These are phyloP conservation scores for Sycophila texana DNA, from an alignment of 2,888 invertebrate species.

Conservation along the genomic window DNA sequence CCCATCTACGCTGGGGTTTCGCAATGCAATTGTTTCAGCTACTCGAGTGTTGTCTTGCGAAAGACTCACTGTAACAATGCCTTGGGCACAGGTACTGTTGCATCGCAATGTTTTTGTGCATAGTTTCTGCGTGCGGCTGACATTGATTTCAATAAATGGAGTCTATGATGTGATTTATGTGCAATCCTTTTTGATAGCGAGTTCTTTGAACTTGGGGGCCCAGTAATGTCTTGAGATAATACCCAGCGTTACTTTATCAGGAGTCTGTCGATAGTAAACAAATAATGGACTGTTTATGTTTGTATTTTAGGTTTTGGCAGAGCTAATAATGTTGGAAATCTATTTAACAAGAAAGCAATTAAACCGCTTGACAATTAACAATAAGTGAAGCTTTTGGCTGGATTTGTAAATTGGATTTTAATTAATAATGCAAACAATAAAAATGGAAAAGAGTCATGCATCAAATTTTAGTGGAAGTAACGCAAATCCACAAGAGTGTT, in stretches of 20 bases:
- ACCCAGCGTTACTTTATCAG: neutral
- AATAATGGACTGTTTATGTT: neutral
- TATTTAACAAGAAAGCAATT: slow-evolving; percentile 17
- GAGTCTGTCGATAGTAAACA: neutral
- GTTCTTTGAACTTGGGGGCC: slow-evolving; percentile 22
- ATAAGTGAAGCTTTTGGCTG: slow-evolving; percentile 11
- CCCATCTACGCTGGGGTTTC: slow-evolving; percentile 18
- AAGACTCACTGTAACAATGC: slow-evolving; percentile 26
- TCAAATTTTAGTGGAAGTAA: slow-evolving; percentile 70
- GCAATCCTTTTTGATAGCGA: slow-evolving; percentile 4
- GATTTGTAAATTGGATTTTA: slow-evolving; percentile 4
- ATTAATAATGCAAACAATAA: slow-evolving; percentile 23
- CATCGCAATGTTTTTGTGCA: neutral
- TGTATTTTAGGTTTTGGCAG: slow-evolving; percentile 9
- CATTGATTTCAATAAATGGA: slow-evolving; percentile 23
- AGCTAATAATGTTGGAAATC: slow-evolving; percentile 2
- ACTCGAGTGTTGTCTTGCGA: slow-evolving; percentile 12
- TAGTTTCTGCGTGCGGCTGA: neutral
- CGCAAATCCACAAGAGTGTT: slow-evolving; percentile 80
- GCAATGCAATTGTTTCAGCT: slow-evolving; percentile 45
- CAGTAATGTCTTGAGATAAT: neutral
- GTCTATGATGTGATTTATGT: neutral
- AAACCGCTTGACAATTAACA: slow-evolving; percentile 14
- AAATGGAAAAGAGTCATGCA: slow-evolving; percentile 69
- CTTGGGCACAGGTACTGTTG: slow-evolving; percentile 18